Evolutionary conservation across 1,140 invertebrate species (phyloP), one percentile per base, ranked within the genome.

Genomic region (Lepidurus packardi): DNA sequence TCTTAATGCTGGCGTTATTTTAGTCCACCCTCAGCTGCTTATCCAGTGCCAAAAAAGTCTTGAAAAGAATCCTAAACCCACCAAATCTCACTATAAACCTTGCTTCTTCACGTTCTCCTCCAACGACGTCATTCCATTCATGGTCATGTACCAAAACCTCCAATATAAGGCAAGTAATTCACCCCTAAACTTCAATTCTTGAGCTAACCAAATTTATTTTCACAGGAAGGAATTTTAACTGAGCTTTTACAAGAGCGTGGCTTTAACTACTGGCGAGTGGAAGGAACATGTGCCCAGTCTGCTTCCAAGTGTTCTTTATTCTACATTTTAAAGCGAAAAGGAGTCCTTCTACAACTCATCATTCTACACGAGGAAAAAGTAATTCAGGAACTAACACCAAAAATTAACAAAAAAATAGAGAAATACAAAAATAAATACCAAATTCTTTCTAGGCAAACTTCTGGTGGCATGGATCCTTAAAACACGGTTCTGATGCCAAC

Each of bases 291-390:
- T 21, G 16, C 53, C 6, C 9, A 65, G 8, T 16, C 13, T 9
- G 16, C 16, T 65, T 65, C 53, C 53, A 65, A 9, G 3, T 65
- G 53, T 21, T 65, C 53, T 16, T 65, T 65, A 21, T 65, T 65
- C 13, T 65, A 65, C 53, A 21, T 65, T 9, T 65, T 65, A 21
- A 13, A 65, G 13, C 53, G 53, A 65, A 65, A 65, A n/a, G 53
- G 53, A 65, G 53, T 65, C 53, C 53, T 21, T 65, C 21, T 65
- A 65, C 53, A 65, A 65, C 53, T 65, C n/a, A 65, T 65, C 21
- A n/a, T 65, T 21, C 53, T 65, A 13, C 21, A 65, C 6, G 53
- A 65, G 8, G 21, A 13, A 13, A 65, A 65, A 65, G 53, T 65
- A 65, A 65, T 21, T 16, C 13, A 65, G 21, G 53, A 8, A 21